Percentiles rank a stretch among this genome's conserved stretches.
Evolutionary conservation across 1,140 invertebrate species (phyloP).

Genomic region (Cydia amplana): DNA sequence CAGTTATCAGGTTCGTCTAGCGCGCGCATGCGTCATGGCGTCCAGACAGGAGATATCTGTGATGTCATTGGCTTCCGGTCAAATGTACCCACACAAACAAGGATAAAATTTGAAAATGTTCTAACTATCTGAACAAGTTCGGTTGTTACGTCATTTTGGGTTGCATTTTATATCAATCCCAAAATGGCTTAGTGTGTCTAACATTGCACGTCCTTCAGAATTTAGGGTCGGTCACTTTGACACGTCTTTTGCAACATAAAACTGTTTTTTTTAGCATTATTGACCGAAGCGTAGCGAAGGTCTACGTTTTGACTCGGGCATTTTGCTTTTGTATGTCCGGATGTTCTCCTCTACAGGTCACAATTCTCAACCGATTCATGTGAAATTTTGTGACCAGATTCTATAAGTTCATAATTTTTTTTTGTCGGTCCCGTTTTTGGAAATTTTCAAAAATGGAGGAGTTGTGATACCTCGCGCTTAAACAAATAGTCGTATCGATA

Average conservation of each 20-base stretch:
- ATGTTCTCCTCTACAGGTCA: too few species aligned
- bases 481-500: too few species aligned
- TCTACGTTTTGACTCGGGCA: too few species aligned
- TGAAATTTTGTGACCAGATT: too few species aligned
- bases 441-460: too few species aligned
- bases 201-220: not conserved
- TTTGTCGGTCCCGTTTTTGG: too few species aligned
- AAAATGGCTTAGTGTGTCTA: not conserved
- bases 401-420: too few species aligned
- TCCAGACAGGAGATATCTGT: constrained; percentile 50
- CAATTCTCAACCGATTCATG: too few species aligned
- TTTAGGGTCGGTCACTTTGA: not conserved
- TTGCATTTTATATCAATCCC: not conserved
- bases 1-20: constrained; percentile 41
- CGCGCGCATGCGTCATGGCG: constrained; percentile 49
- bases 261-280: too few species aligned
- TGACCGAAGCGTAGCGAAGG: too few species aligned
- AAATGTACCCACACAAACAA: constrained; percentile 32
- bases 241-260: not conserved
- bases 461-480: too few species aligned
- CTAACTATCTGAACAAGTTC: not conserved
- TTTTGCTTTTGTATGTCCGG: too few species aligned
- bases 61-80: constrained; percentile 60
- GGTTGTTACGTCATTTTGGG: not conserved
- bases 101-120: constrained; percentile 7